Percentiles rank a stretch among this genome's conserved stretches.
Conservation (phyloP, 2,113 vertebrate species). For the Ciconia boyciana region DNA sequence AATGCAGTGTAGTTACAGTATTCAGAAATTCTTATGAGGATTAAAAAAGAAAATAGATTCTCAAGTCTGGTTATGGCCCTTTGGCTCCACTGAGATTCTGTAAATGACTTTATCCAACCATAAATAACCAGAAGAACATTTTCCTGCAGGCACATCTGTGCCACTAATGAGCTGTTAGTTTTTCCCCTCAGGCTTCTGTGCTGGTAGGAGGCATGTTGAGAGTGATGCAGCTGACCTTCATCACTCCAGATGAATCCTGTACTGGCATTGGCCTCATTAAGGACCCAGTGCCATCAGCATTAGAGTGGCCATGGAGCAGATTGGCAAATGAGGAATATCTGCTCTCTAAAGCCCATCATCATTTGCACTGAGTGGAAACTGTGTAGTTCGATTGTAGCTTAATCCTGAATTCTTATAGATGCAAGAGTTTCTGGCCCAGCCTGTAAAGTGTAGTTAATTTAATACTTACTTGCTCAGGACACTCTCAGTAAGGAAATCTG, state of each 20-base stretch:
- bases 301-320: background rate
- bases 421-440: background rate
- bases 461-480: background rate
- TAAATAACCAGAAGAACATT: constrained; percentile 41
- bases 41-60: constrained; percentile 38
- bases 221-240: constrained; percentile 31
- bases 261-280: background rate
- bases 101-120: background rate
- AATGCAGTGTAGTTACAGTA: background rate
- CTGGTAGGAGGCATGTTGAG: background rate
- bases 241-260: background rate
- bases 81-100: constrained; percentile 3
- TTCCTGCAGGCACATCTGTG: constrained; percentile 10
- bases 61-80: background rate
- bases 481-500: background rate
- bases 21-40: background rate
- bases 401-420: background rate
- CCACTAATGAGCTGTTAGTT: background rate
- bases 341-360: background rate
- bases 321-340: background rate
- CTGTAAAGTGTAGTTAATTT: background rate
- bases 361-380: background rate
- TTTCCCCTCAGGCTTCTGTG: background rate
- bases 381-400: background rate
- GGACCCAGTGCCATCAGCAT: background rate